phyloP scores from a whole-genome alignment of 2,888 invertebrate species.

The Parascotia fuliginaria region DNA sequence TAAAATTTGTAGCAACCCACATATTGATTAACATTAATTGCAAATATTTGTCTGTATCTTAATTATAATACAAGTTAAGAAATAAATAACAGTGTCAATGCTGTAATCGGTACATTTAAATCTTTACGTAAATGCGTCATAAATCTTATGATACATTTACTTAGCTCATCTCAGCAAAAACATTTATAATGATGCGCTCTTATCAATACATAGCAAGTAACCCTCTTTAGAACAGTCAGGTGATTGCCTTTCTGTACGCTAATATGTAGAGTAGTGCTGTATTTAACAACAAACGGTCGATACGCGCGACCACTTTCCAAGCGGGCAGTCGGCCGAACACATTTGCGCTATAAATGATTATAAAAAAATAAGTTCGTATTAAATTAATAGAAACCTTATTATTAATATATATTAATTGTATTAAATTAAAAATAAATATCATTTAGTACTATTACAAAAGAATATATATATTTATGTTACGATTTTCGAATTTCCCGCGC shows the following conservation, averaged over 20 bases:
- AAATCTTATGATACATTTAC: background rate
- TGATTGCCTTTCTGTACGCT: constrained; percentile 63
- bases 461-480: constrained; percentile 18
- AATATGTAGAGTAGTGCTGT: constrained; percentile 80
- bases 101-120: background rate
- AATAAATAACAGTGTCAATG: background rate
- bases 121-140: background rate
- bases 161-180: background rate
- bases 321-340: constrained; percentile 72
- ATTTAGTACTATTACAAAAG: background rate
- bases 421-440: background rate
- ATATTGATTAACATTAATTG: too few species aligned
- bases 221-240: constrained; percentile 28
- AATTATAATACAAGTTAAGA: too few species aligned
- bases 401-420: background rate
- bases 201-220: constrained; percentile 9
- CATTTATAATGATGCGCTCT: constrained; percentile 3
- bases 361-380: constrained; percentile 55
- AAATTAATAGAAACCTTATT: constrained; percentile 7
- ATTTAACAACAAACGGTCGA: constrained; percentile 78
- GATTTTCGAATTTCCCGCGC: constrained; percentile 51
- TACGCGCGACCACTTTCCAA: constrained; percentile 77
- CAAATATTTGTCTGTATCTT: too few species aligned
- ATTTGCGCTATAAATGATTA: constrained; percentile 56
- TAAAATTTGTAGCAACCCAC: too few species aligned